Conservation (phyloP, 2,113 vertebrate genomes). For the Struthio camelus region DNA sequence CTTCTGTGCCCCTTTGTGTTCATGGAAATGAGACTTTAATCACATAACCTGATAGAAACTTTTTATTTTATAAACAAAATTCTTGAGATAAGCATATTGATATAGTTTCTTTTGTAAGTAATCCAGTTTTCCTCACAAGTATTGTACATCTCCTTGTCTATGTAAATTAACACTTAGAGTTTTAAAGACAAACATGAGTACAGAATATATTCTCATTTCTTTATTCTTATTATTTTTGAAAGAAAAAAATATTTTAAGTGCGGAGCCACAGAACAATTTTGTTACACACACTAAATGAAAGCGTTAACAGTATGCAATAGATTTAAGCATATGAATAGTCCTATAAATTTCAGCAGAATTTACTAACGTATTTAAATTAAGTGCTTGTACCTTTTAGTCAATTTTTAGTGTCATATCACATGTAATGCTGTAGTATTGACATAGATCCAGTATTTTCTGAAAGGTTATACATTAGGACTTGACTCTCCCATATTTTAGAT, state of each 20-base stretch:
- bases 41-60: neutral
- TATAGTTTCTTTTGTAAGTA: neutral
- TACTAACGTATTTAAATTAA: neutral
- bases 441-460: neutral
- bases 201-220: neutral
- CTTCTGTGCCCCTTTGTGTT: neutral
- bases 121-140: neutral
- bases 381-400: neutral
- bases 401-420: neutral
- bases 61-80: neutral
- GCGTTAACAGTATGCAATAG: neutral
- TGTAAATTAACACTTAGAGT: neutral
- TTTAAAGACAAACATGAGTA: neutral
- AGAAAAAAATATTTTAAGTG: neutral
- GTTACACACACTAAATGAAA: neutral
- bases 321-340: neutral
- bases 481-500: neutral
- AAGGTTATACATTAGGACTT: neutral
- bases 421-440: neutral
- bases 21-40: neutral
- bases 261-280: neutral
- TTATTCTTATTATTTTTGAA: neutral
- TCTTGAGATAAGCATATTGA: neutral
- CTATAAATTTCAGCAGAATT: neutral
- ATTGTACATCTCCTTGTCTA: neutral